Conservation (phyloP, 2,888 invertebrate species). For the Brachyptera putata region DNA sequence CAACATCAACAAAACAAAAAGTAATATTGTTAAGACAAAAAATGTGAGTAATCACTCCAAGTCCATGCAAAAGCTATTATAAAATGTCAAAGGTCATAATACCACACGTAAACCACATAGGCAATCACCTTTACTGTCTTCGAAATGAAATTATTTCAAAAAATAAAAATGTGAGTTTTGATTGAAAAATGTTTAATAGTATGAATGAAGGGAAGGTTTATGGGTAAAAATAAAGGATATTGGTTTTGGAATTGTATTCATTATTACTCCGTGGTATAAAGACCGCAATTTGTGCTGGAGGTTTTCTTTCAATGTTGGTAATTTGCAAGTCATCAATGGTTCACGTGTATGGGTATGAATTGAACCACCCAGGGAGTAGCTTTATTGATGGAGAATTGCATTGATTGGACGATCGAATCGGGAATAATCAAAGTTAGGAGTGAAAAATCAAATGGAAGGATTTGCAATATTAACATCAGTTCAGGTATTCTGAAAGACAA, state of each 20-base stretch:
- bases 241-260: slow-evolving; percentile 9
- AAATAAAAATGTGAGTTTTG: too few relatives aligned
- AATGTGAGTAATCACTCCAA: not conserved
- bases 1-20: slow-evolving; percentile 5
- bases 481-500: too few relatives aligned
- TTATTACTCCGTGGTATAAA: too few relatives aligned
- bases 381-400: too few relatives aligned
- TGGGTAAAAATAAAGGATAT: not conserved
- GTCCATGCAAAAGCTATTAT: slow-evolving; percentile 13
- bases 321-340: not conserved
- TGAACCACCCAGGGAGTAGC: too few relatives aligned
- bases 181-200: slow-evolving; percentile 16
- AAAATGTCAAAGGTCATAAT: slow-evolving; percentile 21
- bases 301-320: not conserved
- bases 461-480: too few relatives aligned
- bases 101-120: not conserved
- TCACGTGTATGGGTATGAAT: too few relatives aligned
- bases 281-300: not conserved
- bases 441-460: too few relatives aligned
- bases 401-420: too few relatives aligned
- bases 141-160: not conserved
- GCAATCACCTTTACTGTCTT: not conserved
- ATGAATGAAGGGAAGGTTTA: not conserved
- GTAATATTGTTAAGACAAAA: slow-evolving; percentile 22
- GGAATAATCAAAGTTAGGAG: too few relatives aligned